Conservation (phyloP, 2,888 invertebrate species). For the Philaethria dido region DNA sequence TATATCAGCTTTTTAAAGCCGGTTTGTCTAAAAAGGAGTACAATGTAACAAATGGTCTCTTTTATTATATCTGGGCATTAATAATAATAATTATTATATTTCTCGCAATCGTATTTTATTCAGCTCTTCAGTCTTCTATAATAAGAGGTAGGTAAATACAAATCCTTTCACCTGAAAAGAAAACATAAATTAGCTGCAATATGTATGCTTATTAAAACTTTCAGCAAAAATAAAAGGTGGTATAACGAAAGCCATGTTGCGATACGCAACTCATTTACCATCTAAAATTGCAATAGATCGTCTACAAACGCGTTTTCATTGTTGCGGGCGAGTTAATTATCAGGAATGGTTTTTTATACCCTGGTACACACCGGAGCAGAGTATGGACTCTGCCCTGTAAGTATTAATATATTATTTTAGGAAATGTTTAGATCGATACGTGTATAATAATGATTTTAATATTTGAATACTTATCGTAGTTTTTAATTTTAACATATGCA, state of each 20-base stretch:
- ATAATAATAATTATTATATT: conserved; percentile 75
- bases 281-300: conserved; percentile 83
- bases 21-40: conserved; percentile 70
- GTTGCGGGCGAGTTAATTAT: conserved; percentile 85
- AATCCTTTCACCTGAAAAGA: neutral
- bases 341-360: conserved; percentile 86
- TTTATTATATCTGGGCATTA: conserved; percentile 74
- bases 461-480: no score
- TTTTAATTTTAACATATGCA: no score
- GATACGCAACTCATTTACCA: conserved; percentile 80
- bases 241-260: conserved; percentile 83
- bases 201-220: neutral
- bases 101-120: conserved; percentile 77
- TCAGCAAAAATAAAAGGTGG: conserved; percentile 81
- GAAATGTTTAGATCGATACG: no score
- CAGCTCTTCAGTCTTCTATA: conserved; percentile 75
- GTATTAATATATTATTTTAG: neutral
- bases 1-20: conserved; percentile 75
- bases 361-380: conserved; percentile 75
- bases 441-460: no score
- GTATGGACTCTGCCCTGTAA: conserved; percentile 45
- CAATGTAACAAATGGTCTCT: conserved; percentile 74
- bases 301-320: conserved; percentile 85
- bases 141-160: conserved; percentile 61
- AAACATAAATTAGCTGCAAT: neutral